Conservation (phyloP, 1,140 invertebrate species). For the Tribolium madens region DNA sequence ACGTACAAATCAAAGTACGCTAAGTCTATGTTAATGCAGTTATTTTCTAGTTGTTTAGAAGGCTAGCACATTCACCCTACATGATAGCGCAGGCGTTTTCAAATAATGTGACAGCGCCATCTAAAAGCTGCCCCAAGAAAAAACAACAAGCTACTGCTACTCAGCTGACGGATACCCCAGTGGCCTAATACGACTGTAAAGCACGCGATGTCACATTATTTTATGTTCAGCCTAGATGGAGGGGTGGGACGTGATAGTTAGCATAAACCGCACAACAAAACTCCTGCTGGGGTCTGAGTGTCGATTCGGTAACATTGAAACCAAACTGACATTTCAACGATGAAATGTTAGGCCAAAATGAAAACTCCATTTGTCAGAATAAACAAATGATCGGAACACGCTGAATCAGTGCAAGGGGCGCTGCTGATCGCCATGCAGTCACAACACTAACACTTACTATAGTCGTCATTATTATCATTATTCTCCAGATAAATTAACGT, state of each 20-base stretch:
- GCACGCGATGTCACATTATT: conserved; percentile 18
- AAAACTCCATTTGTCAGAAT: conserved; percentile 5
- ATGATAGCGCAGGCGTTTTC: conserved; percentile 32
- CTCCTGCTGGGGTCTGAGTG: conserved; percentile 16
- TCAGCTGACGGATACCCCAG: too few species aligned
- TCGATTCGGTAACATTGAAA: conserved; percentile 17
- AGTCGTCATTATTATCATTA: conserved; percentile 73
- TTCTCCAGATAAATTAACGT: conserved; percentile 90
- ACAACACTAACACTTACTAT: conserved; percentile 74
- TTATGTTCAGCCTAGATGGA: conserved; percentile 12
- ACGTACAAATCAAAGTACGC: conserved; percentile 59
- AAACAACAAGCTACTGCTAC: neutral
- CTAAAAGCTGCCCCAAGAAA: neutral
- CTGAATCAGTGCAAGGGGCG: conserved; percentile 55
- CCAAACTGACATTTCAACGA: conserved; percentile 19
- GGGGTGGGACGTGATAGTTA: conserved; percentile 20
- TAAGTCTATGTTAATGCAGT: conserved; percentile 58
- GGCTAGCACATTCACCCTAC: conserved; percentile 52
- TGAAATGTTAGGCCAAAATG: conserved; percentile 17
- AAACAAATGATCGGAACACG: conserved; percentile 45
- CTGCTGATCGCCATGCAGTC: conserved; percentile 65
- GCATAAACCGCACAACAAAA: conserved; percentile 30
- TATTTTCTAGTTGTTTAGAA: conserved; percentile 48
- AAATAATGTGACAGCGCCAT: conserved; percentile 47
- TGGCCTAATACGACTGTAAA: too few species aligned